phyloP scores from a whole-genome alignment of 1,140 invertebrate genomes.

The Brachionus paranguensis region DNA sequence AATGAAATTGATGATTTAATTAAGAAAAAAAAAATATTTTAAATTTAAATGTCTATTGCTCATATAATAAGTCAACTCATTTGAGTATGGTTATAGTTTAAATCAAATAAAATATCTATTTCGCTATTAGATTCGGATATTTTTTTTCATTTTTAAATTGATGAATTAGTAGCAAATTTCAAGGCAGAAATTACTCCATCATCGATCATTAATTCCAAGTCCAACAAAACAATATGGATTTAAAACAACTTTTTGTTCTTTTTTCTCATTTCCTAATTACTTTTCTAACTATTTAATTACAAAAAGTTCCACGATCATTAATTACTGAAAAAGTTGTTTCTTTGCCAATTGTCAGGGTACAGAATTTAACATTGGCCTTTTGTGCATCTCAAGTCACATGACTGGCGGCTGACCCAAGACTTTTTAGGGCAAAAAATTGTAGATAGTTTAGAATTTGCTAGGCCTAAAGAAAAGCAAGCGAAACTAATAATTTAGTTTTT shows the following conservation, averaged over 20 bases:
- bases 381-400: not conserved
- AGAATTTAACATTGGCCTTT: too few relatives aligned
- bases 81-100: not conserved
- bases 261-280: not conserved
- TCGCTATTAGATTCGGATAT: not conserved
- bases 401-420: not conserved
- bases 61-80: not conserved
- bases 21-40: not conserved
- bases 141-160: not conserved
- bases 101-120: conserved; percentile 13
- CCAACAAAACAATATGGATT: not conserved
- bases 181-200: not conserved
- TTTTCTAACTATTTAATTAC: not conserved
- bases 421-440: not conserved
- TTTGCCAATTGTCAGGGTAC: not conserved
- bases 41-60: conserved; percentile 1
- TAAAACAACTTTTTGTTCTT: not conserved
- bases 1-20: conserved; percentile 13
- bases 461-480: not conserved
- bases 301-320: not conserved
- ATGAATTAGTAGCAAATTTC: conserved; percentile 15
- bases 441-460: not conserved
- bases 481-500: conserved; percentile 5
- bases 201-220: not conserved
- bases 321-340: not conserved